Percentiles rank a stretch among this genome's conserved stretches.
These are phyloP conservation scores for Myotis yumanensis DNA, from an alignment of 2,113 vertebrate genomes.

Conservation along the genomic window DNA sequence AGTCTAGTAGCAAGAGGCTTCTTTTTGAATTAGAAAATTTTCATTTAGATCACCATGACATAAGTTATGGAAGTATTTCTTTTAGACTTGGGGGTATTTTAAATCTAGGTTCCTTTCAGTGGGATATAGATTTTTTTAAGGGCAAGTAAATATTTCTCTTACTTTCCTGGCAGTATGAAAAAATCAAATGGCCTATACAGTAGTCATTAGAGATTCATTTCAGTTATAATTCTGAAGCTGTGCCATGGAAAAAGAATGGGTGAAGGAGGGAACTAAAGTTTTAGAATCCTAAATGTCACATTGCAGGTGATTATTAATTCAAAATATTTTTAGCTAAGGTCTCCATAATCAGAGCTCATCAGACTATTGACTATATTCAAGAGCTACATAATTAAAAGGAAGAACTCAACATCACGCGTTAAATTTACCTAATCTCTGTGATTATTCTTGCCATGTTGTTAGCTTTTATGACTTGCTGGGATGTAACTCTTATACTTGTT, in stretches of 20 bases:
- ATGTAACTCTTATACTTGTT: background rate
- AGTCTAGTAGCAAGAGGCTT: conserved; percentile 5
- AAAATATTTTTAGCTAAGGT: conserved; percentile 61
- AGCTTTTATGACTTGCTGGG: background rate
- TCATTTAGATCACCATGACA: background rate
- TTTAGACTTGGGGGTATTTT: background rate
- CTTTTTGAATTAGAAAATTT: conserved; percentile 45
- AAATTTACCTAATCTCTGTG: conserved; percentile 26
- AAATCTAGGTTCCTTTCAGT: conserved; percentile 11
- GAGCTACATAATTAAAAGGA: conserved; percentile 54
- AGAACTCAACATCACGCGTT: conserved; percentile 40
- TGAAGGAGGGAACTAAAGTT: background rate
- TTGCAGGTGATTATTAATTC: conserved; percentile 50
- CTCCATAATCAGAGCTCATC: conserved; percentile 61
- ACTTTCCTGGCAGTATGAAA: background rate
- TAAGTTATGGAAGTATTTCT: background rate
- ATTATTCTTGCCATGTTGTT: background rate
- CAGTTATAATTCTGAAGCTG: background rate
- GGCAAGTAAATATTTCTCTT: conserved; percentile 15
- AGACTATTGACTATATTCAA: conserved; percentile 51
- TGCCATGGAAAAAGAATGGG: background rate
- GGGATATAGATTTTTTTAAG: conserved; percentile 12
- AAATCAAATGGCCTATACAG: background rate
- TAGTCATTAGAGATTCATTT: background rate
- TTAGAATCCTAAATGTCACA: conserved; percentile 15